These are phyloP conservation scores for Epicauta chinensis DNA, from an alignment of 1,140 invertebrate genomes.

Conservation along the genomic window DNA sequence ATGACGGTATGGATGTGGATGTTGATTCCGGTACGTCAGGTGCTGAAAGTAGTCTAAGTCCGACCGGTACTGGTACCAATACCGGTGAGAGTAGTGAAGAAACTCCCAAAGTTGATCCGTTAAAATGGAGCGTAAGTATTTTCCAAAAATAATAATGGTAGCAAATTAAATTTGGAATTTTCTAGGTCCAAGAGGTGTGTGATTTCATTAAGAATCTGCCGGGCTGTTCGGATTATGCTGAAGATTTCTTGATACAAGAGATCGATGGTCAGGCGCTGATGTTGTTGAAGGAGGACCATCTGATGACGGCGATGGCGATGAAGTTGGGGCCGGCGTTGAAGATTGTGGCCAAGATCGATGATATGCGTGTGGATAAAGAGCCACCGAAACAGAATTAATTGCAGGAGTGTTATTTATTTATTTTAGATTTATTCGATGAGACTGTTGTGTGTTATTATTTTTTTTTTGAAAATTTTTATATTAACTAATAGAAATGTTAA, in stretches of 20 bases:
- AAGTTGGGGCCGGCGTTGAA: slow-evolving; percentile 93
- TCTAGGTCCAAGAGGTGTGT: slow-evolving; percentile 64
- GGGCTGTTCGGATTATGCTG: slow-evolving; percentile 87
- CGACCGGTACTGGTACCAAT: slow-evolving; percentile 29
- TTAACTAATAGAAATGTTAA: too few species aligned
- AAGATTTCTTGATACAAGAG: slow-evolving; percentile 91
- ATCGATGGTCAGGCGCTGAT: slow-evolving; percentile 93
- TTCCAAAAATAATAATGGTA: slow-evolving; percentile 6
- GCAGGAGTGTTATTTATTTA: too few species aligned
- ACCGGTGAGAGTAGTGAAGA: slow-evolving; percentile 42
- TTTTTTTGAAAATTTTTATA: not conserved
- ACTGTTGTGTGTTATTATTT: slow-evolving; percentile 12
- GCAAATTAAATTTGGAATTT: slow-evolving; percentile 9
- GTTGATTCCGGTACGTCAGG: slow-evolving; percentile 46
- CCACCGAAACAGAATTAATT: slow-evolving; percentile 32
- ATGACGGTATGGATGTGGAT: slow-evolving; percentile 43
- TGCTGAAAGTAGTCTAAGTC: slow-evolving; percentile 42
- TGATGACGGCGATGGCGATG: slow-evolving; percentile 92
- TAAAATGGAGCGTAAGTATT: slow-evolving; percentile 65
- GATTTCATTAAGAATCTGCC: slow-evolving; percentile 83
- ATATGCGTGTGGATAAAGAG: slow-evolving; percentile 58
- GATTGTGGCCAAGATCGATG: slow-evolving; percentile 82
- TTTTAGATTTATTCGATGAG: not conserved
- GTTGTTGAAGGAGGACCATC: slow-evolving; percentile 89
- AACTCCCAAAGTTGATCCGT: slow-evolving; percentile 57